These are phyloP conservation scores for Tetragnatha montana DNA, from an alignment of 2,888 invertebrate genomes.

Conservation along the genomic window DNA sequence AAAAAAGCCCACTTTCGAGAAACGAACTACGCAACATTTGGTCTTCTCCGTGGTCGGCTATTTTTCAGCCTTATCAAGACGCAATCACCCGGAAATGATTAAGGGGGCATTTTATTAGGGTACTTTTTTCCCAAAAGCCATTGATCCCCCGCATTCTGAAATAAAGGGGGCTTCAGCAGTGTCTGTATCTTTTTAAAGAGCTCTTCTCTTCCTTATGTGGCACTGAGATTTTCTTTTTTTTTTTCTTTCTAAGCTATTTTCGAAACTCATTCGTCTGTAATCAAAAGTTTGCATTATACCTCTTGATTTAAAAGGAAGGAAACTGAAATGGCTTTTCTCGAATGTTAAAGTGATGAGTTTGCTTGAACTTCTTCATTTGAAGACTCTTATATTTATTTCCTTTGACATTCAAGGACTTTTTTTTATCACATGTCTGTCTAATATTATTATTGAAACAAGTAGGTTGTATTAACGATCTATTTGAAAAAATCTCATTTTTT, in stretches of 20 bases:
- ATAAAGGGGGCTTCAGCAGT: slow-evolving; percentile 32
- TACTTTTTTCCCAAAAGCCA: slow-evolving; percentile 34
- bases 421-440: no score
- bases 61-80: slow-evolving; percentile 11
- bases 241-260: slow-evolving; percentile 8
- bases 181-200: slow-evolving; percentile 5
- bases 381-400: no score
- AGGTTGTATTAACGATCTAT: no score
- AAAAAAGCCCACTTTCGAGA: slow-evolving; percentile 11
- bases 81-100: slow-evolving; percentile 54
- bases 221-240: neutral
- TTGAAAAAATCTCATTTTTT: no score
- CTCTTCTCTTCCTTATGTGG: neutral
- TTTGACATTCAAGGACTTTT: no score
- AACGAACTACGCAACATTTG: slow-evolving; percentile 42
- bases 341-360: neutral
- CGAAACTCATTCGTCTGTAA: neutral
- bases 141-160: slow-evolving; percentile 46
- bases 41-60: slow-evolving; percentile 9
- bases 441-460: no score
- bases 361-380: neutral
- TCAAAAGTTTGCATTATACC: neutral
- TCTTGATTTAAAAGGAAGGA: neutral
- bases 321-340: neutral
- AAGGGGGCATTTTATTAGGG: slow-evolving; percentile 41